phyloP scores from a whole-genome alignment of 2,113 vertebrate genomes.

The Cyprinodon brontotheroides region DNA sequence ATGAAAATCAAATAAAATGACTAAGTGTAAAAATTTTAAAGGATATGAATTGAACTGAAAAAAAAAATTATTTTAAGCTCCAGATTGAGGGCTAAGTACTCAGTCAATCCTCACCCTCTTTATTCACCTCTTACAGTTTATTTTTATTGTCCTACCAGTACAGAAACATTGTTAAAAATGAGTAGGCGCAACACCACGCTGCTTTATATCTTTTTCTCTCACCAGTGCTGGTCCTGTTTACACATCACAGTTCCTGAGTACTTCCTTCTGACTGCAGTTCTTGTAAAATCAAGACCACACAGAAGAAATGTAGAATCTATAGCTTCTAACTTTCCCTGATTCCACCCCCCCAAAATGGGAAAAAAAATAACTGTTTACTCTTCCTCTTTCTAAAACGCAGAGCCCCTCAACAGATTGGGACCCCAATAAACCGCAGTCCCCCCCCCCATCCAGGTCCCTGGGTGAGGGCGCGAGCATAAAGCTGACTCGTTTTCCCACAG shows the following conservation, averaged over 20 bases:
- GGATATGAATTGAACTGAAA: slow-evolving; percentile 10
- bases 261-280: slow-evolving; percentile 63
- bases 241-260: slow-evolving; percentile 57
- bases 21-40: background rate
- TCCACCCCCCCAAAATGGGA: slow-evolving; percentile 30
- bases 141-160: slow-evolving; percentile 31
- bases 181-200: slow-evolving; percentile 28
- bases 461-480: slow-evolving; percentile 47
- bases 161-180: slow-evolving; percentile 44
- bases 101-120: slow-evolving; percentile 24
- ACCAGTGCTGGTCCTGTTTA: slow-evolving; percentile 56
- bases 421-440: slow-evolving; percentile 63
- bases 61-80: slow-evolving; percentile 12
- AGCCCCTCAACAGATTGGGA: slow-evolving; percentile 46
- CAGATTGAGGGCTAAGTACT: slow-evolving; percentile 28
- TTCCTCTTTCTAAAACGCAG: slow-evolving; percentile 57
- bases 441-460: slow-evolving; percentile 31
- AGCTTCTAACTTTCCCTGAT: slow-evolving; percentile 28
- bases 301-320: slow-evolving; percentile 39
- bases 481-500: slow-evolving; percentile 69
- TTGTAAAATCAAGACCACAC: slow-evolving; percentile 66
- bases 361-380: slow-evolving; percentile 58
- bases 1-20: too few relatives aligned
- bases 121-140: slow-evolving; percentile 29
- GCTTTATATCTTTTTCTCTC: slow-evolving; percentile 52